phyloP scores from a whole-genome alignment of 1,140 invertebrate genomes.

The Atta cephalotes region DNA sequence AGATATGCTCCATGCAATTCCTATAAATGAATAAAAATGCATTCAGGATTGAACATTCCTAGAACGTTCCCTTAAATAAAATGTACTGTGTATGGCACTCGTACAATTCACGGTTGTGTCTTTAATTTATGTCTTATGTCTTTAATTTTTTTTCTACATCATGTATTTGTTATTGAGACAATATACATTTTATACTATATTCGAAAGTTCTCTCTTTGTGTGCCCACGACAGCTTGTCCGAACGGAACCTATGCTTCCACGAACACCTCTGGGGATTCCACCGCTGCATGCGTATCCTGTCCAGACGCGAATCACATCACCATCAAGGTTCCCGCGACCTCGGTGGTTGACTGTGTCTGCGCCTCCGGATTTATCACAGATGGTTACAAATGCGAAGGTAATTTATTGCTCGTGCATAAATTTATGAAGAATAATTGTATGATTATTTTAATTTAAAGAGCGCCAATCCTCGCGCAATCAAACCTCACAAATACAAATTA shows the following conservation, averaged over 20 bases:
- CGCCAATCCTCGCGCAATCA: neutral
- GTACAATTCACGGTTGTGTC: neutral
- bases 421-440: neutral
- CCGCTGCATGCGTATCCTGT: conserved; percentile 87
- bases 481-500: neutral
- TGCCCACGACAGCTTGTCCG: conserved; percentile 82
- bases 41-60: no score
- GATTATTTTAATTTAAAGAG: neutral
- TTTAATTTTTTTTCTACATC: neutral
- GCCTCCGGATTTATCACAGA: conserved; percentile 86
- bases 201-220: conserved; percentile 17
- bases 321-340: conserved; percentile 85
- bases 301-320: conserved; percentile 90
- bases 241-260: conserved; percentile 85
- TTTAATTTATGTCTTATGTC: neutral
- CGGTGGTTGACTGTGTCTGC: conserved; percentile 87
- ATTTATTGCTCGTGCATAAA: conserved; percentile 1
- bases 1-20: no score
- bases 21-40: no score
- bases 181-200: conserved; percentile 4
- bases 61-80: no score
- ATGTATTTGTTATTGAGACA: neutral
- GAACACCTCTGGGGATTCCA: conserved; percentile 85
- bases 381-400: conserved; percentile 86
- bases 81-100: no score